phyloP scores from a whole-genome alignment of 1,140 invertebrate genomes.

The Marisa cornuarietis region DNA sequence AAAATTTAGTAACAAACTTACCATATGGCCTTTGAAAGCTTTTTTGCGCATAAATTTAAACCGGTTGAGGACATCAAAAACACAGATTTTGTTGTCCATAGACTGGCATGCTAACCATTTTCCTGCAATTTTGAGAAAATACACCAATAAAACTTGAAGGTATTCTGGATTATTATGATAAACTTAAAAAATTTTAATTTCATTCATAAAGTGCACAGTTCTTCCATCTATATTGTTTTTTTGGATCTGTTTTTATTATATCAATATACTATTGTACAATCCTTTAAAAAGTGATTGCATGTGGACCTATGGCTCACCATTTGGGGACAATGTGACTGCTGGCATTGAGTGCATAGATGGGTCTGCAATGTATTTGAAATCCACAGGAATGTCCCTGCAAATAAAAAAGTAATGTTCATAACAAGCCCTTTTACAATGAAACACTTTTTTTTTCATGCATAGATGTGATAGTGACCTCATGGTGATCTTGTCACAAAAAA shows the following conservation, averaged over 20 bases:
- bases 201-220: background rate
- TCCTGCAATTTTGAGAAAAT: constrained; percentile 52
- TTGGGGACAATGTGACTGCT: constrained; percentile 91
- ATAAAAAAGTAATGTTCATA: background rate
- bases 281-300: background rate
- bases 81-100: constrained; percentile 99
- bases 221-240: background rate
- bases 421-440: no score
- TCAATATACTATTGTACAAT: background rate
- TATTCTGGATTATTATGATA: no score
- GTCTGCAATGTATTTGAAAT: constrained; percentile 99
- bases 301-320: constrained; percentile 71
- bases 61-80: constrained; percentile 95
- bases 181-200: no score
- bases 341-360: constrained; percentile 99
- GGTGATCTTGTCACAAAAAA: no score
- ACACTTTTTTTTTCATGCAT: no score
- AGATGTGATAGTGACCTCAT: no score
- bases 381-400: constrained; percentile 95
- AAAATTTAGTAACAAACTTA: constrained; percentile 66
- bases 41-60: constrained; percentile 99
- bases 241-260: no score
- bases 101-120: constrained; percentile 99
- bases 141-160: no score
- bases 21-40: constrained; percentile 98